phyloP scores from a whole-genome alignment of 1,140 invertebrate species.

The Geopemphigus sp. region DNA sequence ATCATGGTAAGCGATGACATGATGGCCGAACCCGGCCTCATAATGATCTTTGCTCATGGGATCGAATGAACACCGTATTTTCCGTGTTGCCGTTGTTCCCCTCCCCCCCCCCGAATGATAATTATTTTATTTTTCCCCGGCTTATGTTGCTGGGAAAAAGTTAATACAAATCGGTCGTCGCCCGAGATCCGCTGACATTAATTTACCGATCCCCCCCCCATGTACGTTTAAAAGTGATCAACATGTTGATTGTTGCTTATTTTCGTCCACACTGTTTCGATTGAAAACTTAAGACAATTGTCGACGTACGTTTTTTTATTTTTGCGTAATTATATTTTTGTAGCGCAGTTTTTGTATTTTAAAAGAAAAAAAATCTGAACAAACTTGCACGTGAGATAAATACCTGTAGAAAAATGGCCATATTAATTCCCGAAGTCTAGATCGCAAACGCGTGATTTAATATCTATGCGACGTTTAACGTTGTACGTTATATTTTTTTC shows the following conservation, averaged over 20 bases:
- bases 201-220: not conserved
- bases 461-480: not conserved
- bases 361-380: not conserved
- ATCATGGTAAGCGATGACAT: conserved; percentile 91
- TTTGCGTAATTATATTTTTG: too few relatives aligned
- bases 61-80: conserved; percentile 67
- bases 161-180: not conserved
- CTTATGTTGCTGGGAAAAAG: not conserved
- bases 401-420: not conserved
- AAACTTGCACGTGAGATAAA: not conserved
- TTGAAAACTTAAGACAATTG: too few relatives aligned
- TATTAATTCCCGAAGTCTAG: not conserved
- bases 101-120: not conserved
- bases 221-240: not conserved
- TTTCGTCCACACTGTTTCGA: not conserved
- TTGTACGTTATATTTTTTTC: not conserved
- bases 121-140: not conserved
- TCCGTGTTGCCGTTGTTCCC: not conserved
- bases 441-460: not conserved
- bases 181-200: not conserved
- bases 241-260: not conserved
- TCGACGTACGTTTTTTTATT: too few relatives aligned
- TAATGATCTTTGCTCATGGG: conserved; percentile 98
- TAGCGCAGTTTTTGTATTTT: not conserved
- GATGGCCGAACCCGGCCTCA: conserved; percentile 93